Base-by-base conservation (phyloP, 2,113 vertebrate genomes). In the Xiphophorus couchianus region DNA sequence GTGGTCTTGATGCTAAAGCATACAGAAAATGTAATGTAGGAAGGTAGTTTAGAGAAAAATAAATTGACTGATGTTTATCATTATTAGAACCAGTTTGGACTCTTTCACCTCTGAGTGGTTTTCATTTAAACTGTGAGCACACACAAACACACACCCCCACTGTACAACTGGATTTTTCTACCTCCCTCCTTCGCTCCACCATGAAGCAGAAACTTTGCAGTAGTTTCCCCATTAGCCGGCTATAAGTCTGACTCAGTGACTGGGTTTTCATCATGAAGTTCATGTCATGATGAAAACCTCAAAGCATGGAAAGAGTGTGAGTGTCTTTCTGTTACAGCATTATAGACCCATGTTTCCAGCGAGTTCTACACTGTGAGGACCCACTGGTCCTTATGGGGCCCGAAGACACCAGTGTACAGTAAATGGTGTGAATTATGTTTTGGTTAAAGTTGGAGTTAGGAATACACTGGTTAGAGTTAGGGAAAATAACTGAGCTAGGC, bases 231-330 rank as follows among this genome's bases (percentile, higher is more conserved):
- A 80, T 83, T 78, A 84, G 84, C 63, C 82, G 67, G 74, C 81
- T 81, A 12, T 11, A 77, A 84, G 79, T 83, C 44, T 88, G 86
- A 87, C 81, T 90, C 86, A 88, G 63, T 86, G 54, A 66, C 81
- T 81, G 78, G 64, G 77, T 83, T 84, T 78, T 35, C 42, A 78
- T 66, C 37, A 58, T 60, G 72, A 54, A 60, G 64, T 69, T 48
- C 35, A 77, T 63, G 66, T 74, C 72, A 69, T 86, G 84, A 89
- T 19, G 44, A 48, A 37, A 48, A 19, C 44, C 69, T 76, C 61
- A 81, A 33, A 71, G 74, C 27, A 63, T 70, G 37, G 71, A 64
- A 68, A 76, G 62, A 75, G 60, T 82, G 27, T 66, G 69, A 60
- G 75, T 71, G 65, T 76, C 28, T 72, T n/a, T 72, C 29, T 42